Percentiles rank a stretch among this genome's conserved stretches.
Conservation (phyloP, 37 sponge, comb jelly and placozoan genomes). For the Eunapius fragilis region DNA sequence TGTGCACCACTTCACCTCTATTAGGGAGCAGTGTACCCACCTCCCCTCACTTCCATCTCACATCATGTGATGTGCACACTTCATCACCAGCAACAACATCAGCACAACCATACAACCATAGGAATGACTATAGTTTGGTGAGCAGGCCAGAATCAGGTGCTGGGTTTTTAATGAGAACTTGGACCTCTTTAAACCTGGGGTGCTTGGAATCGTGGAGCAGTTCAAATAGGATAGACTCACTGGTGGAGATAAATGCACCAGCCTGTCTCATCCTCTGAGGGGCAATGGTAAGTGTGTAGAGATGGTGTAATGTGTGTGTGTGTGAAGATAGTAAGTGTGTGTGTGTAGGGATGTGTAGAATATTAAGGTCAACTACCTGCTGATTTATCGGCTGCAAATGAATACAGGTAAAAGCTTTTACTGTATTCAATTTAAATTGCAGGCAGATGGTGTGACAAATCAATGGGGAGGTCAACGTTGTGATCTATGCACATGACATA, state of each 20-base stretch:
- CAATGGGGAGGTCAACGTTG: too few species aligned
- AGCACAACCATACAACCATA: too few species aligned
- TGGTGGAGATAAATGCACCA: conserved; percentile 91
- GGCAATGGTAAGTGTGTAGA: not conserved
- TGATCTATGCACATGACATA: not conserved
- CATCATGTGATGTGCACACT: too few species aligned
- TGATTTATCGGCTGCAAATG: too few species aligned
- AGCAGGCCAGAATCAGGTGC: conserved; percentile 94
- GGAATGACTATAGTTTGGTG: conserved; percentile 38
- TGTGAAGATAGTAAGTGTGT: not conserved
- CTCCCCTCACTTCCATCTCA: too few species aligned
- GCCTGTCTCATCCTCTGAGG: conserved; percentile 80
- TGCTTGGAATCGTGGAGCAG: conserved; percentile 92
- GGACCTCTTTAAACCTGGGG: conserved; percentile 91
- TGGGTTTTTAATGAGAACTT: conserved; percentile 85
- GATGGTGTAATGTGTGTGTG: not conserved
- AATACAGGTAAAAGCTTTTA: too few species aligned
- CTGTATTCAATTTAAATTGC: too few species aligned
- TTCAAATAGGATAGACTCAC: conserved; percentile 92
- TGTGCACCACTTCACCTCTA: too few species aligned
- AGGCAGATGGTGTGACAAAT: too few species aligned
- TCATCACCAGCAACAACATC: too few species aligned
- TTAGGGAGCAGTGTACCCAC: too few species aligned
- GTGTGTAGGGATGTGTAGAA: conserved; percentile 4
- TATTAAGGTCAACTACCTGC: too few species aligned